phyloP scores from a whole-genome alignment of 2,113 vertebrate species.

The Cavia aperea region DNA sequence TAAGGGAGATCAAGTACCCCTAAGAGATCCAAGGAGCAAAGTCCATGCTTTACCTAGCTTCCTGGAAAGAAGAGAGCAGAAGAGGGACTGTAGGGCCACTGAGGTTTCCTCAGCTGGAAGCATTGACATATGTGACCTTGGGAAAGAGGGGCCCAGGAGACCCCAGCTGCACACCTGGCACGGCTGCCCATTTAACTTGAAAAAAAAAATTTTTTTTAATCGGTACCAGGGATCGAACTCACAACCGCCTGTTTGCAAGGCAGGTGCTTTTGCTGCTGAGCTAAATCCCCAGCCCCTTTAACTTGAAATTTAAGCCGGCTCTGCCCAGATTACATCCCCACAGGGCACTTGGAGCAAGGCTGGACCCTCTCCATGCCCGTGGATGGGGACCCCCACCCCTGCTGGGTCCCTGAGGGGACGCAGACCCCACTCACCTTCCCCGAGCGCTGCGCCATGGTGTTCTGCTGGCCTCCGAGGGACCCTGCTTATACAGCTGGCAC shows the following conservation, averaged over 20 bases:
- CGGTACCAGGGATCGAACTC: too few relatives aligned
- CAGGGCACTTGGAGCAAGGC: accelerated
- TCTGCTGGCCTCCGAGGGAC: not conserved
- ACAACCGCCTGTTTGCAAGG: too few relatives aligned
- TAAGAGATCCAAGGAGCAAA: not conserved
- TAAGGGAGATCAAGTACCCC: not conserved
- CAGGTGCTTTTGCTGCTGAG: too few relatives aligned
- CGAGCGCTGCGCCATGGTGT: slow-evolving; percentile 88
- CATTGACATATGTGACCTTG: not conserved
- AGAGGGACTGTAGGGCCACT: too few relatives aligned
- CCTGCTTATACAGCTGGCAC: slow-evolving; percentile 76
- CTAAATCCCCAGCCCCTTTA: too few relatives aligned
- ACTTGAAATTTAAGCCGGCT: not conserved
- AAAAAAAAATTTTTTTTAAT: too few relatives aligned
- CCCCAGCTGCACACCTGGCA: not conserved
- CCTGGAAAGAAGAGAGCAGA: not conserved
- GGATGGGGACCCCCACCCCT: not conserved
- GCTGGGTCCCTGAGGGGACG: accelerated
- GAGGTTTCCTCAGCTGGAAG: not conserved
- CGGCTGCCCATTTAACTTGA: too few relatives aligned
- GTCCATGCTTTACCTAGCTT: too few relatives aligned
- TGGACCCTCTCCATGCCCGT: not conserved
- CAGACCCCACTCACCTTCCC: slow-evolving; percentile 85
- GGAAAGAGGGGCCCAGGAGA: not conserved
- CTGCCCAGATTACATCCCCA: too few relatives aligned